Base-by-base conservation (phyloP, 2,113 vertebrate genomes). In the Eonycteris spelaea region DNA sequence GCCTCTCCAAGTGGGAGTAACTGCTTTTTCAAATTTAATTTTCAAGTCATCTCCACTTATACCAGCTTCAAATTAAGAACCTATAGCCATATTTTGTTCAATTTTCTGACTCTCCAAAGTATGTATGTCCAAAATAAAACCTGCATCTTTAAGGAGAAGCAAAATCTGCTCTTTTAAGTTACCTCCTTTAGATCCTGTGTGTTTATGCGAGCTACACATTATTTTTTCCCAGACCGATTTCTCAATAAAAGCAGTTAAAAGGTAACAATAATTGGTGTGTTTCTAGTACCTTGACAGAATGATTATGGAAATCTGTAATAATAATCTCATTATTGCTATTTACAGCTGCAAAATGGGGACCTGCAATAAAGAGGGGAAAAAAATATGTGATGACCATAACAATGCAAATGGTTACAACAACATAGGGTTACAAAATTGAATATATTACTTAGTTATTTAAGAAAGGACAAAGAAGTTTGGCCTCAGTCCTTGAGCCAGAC, bases 241-340 rank as follows among this genome's bases (percentile, higher is more conserved):
- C 75, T 90, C 61, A 26, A 67, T 48, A 73, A 85, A 88, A 94
- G 53, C 45, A 94, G 38, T 88, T 80, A 75, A 78, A 82, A 63
- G 30, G 26, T 65, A 95, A 92, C 7, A 95, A 90, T 10, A 86
- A 90, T 2, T 26, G 30, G 77, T 59, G 8, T 89, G 84, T n/a
- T 96, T 80, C 93, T 75, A 98, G 86, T 98, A 99, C 99, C 99
- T 99, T 99, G 94, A 99, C 99, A 92, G 99, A 99, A 98, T 99
- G 99, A 97, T 99, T 99, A 98, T 99, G 99, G 98, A 99, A 99
- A 98, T 99, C 99, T 15, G 99, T 99, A 92, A 99, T 97, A 78
- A 99, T 99, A 94, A 99, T 99, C 98, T 99, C 99, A 98, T 99
- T 99, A 98, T 99, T 99, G 98, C 99, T 99, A 98, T 99, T 99